Evolutionary conservation across 2,113 vertebrate genomes (phyloP).

Genomic region (Halcyon malimbica): DNA sequence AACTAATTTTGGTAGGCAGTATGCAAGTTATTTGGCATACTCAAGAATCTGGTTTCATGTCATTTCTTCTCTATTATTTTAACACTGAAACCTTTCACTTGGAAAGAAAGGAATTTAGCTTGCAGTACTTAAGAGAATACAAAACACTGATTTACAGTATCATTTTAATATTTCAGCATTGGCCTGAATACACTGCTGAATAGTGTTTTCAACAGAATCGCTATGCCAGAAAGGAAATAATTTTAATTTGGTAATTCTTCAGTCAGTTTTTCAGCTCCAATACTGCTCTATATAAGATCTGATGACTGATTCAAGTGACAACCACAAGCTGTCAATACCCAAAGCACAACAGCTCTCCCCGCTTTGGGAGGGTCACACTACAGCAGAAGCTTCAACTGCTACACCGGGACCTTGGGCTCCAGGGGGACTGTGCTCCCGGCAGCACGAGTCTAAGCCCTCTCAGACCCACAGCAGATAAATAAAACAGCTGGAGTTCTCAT

Average conservation of each 20-base stretch:
- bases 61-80: constrained; percentile 3
- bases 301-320: background rate
- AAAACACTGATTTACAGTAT: background rate
- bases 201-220: background rate
- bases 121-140: background rate
- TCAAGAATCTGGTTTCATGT: background rate
- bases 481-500: background rate
- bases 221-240: background rate
- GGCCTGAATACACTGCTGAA: background rate
- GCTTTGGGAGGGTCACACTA: background rate
- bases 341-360: background rate
- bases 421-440: background rate
- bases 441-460: background rate
- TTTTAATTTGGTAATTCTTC: background rate
- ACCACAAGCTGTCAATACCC: background rate
- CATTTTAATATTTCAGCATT: background rate
- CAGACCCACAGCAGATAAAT: background rate
- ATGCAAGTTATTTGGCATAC: background rate
- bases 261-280: background rate
- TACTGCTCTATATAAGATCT: background rate
- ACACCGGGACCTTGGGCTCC: accelerated
- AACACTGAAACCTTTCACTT: background rate
- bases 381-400: background rate
- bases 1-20: background rate
- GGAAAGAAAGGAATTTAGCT: background rate